A percentile compares a stretch with the other conserved stretches of the same genome.
phyloP scores from a whole-genome alignment of 1,140 invertebrate species.

The Bradysia coprophila region DNA sequence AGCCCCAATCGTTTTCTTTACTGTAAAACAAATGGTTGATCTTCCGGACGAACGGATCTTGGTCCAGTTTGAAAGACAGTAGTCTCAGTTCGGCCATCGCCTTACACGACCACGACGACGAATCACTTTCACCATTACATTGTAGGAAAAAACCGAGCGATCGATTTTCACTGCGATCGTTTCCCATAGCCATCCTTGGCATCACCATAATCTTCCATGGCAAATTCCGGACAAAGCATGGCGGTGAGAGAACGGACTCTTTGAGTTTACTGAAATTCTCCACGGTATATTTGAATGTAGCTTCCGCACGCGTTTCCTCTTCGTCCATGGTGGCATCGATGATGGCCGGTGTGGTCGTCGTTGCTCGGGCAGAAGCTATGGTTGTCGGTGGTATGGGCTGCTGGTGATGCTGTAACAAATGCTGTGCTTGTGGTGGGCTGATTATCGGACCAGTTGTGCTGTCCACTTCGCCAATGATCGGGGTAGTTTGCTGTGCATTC shows the following conservation, averaged over 20 bases:
- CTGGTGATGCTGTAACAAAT: no score
- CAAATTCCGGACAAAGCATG: conserved; percentile 86
- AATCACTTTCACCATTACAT: conserved; percentile 91
- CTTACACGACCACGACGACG: conserved; percentile 91
- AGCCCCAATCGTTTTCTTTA: conserved; percentile 95
- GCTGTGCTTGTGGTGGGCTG: no score
- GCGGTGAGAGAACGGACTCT: conserved; percentile 73
- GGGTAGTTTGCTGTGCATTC: no score
- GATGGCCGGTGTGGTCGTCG: no score
- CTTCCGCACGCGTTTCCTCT: conserved; percentile 86
- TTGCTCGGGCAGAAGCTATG: no score
- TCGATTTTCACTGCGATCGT: conserved; percentile 49
- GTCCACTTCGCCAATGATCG: no score
- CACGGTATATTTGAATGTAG: conserved; percentile 77
- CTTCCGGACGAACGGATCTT: conserved; percentile 55
- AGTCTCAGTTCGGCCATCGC: conserved; percentile 81
- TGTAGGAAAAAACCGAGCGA: conserved; percentile 77
- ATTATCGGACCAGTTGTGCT: no score
- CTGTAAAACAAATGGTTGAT: conserved; percentile 52
- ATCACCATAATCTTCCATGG: conserved; percentile 99
- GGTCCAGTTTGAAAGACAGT: conserved; percentile 67
- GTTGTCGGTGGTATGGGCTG: no score
- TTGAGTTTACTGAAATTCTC: conserved; percentile 80
- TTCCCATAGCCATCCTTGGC: conserved; percentile 30
- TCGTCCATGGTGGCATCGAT: no score